Base-by-base conservation (phyloP, 2,113 vertebrate genomes). In the Burhinus oedicnemus region DNA sequence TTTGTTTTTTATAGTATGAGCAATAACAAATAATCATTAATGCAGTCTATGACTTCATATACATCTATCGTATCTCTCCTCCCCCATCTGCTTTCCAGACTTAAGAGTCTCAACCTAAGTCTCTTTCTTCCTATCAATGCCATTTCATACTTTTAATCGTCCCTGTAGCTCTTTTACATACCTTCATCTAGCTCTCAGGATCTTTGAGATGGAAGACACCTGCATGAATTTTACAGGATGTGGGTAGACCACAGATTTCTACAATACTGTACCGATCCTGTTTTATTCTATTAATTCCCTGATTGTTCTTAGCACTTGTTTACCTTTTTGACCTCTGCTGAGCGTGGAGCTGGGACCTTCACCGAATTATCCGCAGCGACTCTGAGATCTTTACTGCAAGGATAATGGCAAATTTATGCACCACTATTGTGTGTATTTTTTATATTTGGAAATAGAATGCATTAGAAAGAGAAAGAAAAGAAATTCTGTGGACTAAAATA, bases 11-110 rank as follows among this genome's bases (percentile, higher is more conserved):
- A 57, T 34, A 66, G 40, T 38, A 74, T 2, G 11, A 30, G 3
- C 65, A 54, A 52, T 64, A 87, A 52, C 66, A 94, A 96, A 95
- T 70, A 62, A 70, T 89, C 19, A 58, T 77, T 92, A 84, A 68
- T 64, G 45, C n/a, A 60, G 45, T 42, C 80, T 66, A 19, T 87
- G 70, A 69, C 44, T 91, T 95, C 78, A 54, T 61, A 72, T 5
- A 32, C 10, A 57, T 61, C 34, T 92, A 49, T 57, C 58, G n/a
- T 51, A 20, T 38, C 68, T 80, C 65, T 81, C 69, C 52, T 85
- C 49, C 78, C 30, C 58, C 49, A 79, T 26, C 49, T 42, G 47
- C 54, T 60, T 90, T 93, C 55, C 47, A 82, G 47, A 79, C 51
- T 62, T 38, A 18, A 76, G 34, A 57, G 27, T 61, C 27, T 51